These are phyloP conservation scores for Aphelenchoides avenae DNA, from an alignment of 1,140 invertebrate species.

Conservation along the genomic window DNA sequence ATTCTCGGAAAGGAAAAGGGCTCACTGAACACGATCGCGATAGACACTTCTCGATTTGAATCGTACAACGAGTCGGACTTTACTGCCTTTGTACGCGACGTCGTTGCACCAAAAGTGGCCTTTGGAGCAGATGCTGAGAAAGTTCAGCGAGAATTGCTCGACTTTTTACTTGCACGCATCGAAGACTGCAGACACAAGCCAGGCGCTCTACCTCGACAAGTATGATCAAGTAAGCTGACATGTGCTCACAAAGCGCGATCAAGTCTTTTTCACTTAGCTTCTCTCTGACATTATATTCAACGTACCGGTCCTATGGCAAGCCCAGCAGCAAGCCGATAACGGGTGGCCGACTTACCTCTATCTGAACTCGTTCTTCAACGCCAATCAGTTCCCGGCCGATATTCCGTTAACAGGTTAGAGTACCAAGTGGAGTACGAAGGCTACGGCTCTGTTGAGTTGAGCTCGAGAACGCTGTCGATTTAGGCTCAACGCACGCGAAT, in stretches of 20 bases:
- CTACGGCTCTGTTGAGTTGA: no score
- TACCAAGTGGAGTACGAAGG: no score
- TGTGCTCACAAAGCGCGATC: no score
- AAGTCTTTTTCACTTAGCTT: constrained; percentile 19
- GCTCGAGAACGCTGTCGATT: no score
- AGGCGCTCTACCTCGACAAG: background rate
- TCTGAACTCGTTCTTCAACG: constrained; percentile 34
- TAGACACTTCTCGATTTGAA: constrained; percentile 7
- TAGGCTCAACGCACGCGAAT: constrained; percentile 14
- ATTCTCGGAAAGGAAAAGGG: constrained; percentile 18
- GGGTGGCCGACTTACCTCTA: constrained; percentile 30
- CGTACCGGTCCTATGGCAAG: constrained; percentile 27
- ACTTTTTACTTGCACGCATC: no score
- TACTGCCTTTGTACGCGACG: constrained; percentile 7
- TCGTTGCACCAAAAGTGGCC: constrained; percentile 10
- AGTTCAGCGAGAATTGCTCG: no score
- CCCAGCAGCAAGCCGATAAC: no score
- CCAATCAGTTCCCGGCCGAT: constrained; percentile 19
- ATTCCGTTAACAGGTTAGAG: constrained; percentile 9
- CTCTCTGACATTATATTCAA: constrained; percentile 36
- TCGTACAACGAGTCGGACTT: constrained; percentile 13
- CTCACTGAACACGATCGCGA: constrained; percentile 20
- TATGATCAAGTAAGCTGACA: constrained; percentile 1
- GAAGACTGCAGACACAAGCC: no score
- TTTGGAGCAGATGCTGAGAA: constrained; percentile 23